Evolutionary conservation across 2,888 invertebrate species (phyloP), one percentile per base, ranked within the genome.

Genomic region (Thymelicus sylvestris): DNA sequence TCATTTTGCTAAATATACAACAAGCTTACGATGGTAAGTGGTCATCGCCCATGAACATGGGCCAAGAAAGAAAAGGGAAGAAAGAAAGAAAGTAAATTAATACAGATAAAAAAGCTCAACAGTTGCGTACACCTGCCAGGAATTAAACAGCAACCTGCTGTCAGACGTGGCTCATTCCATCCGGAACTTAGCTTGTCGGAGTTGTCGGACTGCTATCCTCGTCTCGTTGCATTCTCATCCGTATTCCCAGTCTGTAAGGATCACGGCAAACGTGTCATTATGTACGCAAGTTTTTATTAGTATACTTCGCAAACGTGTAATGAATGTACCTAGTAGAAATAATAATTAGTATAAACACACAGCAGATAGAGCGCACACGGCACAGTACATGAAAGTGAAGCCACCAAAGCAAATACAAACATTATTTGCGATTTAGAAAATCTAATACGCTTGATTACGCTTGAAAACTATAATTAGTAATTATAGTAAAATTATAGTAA

Each of bases 81-180:
- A 31, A 31, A 31, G 31, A 31, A 31, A 31, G 31, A 31, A 31
- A 31, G 31, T 31, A 31, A 31, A 31, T 3, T 31, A 31, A 31
- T 2, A 31, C 31, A 31, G 31, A 44, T 10, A 39, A 15, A 66
- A 48, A 57, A 60, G 38, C 50, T 13, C 6, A 67, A 73, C 72
- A 39, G 78, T 86, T 84, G 7, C n/a, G 61, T 15, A 83, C 80
- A 82, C 78, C 90, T 87, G 86, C 38, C 67, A 71, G 77, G 81
- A 83, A 80, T 81, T 78, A 63, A 83, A 85, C 71, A 81, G 83
- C 82, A 85, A 86, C 86, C 83, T 83, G 86, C 88, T 82, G 78
- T 77, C 79, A 66, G 76, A 78, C 83, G 79, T 82, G 81, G 86
- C 85, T 83, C 78, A 84, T 77, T 79, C 79, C 79, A 79, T 83